A percentile compares a stretch with the other conserved stretches of the same genome.
These are phyloP conservation scores for Phaetusa simplex DNA, from an alignment of 2,113 vertebrate genomes.

Conservation along the genomic window DNA sequence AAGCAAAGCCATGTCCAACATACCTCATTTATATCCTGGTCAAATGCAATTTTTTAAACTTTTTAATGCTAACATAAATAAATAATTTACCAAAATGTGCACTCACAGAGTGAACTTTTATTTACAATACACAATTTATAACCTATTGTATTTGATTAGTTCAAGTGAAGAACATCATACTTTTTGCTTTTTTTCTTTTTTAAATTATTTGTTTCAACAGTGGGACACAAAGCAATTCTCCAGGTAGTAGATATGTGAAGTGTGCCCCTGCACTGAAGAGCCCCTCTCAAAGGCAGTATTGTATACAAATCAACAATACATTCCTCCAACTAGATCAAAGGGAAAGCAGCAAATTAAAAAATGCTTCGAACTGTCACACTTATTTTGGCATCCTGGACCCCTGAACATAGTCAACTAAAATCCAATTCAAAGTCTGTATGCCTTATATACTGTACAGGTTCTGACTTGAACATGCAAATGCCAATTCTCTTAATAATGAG, in stretches of 20 bases:
- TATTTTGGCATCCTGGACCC: conserved; percentile 90
- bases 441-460: conserved; percentile 78
- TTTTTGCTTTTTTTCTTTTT: conserved; percentile 72
- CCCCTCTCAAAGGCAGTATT: conserved; percentile 83
- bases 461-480: conserved; percentile 82
- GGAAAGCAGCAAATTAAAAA: conserved; percentile 85
- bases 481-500: conserved; percentile 71
- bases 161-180: conserved; percentile 84
- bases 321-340: conserved; percentile 80
- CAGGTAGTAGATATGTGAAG: conserved; percentile 78
- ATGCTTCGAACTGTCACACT: conserved; percentile 79
- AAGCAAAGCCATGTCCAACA: conserved; percentile 81
- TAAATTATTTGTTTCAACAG: conserved; percentile 47
- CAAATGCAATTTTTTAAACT: conserved; percentile 87
- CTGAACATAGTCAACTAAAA: conserved; percentile 74
- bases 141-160: conserved; percentile 91
- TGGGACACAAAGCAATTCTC: conserved; percentile 78
- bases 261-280: conserved; percentile 78
- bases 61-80: conserved; percentile 99
- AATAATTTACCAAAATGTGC: conserved; percentile 99
- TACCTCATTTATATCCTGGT: conserved; percentile 84
- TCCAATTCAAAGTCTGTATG: conserved; percentile 83
- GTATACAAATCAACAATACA: conserved; percentile 77
- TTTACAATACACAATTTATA: conserved; percentile 98
- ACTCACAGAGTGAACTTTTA: conserved; percentile 99